Base-by-base conservation (phyloP, 1,140 invertebrate species). In the Oedothorax gibbosus region DNA sequence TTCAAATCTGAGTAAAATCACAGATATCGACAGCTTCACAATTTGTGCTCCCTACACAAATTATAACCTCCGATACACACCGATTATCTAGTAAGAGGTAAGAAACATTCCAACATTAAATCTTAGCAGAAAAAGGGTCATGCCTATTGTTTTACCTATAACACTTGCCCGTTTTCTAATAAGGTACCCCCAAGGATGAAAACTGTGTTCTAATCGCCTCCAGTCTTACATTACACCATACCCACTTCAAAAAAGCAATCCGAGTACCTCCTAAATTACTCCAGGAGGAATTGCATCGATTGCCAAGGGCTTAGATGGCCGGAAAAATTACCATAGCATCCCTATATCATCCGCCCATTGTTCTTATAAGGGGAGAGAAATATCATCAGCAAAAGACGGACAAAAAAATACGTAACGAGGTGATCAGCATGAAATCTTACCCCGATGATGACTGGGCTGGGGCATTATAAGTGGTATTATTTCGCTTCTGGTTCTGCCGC, bases 331-430 rank as follows among this genome's bases (percentile, higher is more conserved):
- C 80, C 80, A 82, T 82, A 82, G 80, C 69, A 20, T 56, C 60
- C 21, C 73, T 82, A 82, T 82, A 82, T 82, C 80, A 82, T 82
- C 68, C 73, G 14, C 80, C 80, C 80, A 53, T 82, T 82, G 80
- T 82, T 82, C 80, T 82, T 82, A 82, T 71, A 82, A 73, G 50
- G 50, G 21, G 51, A 50, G 66, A 73, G 73, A 64, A 82, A 82
- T 73, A 82, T 73, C 60, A 82, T 73, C 80, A 82, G 35, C 50
- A 79, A 53, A 11, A 79, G 64, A 53, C 21, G 18, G n/a, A 71
- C 35, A 18, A 71, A 68, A 54, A 15, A 51, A 15, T 12, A 64
- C 6, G 73, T 82, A 82, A 82, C 69, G 80, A 82, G 80, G 80
- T 82, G 80, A 82, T 82, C 80, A 73, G 73, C 49, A 56, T 35